Evolutionary conservation across 92 coral and sea anemone species (phyloP).

Genomic region (Palythoa grandiflora): DNA sequence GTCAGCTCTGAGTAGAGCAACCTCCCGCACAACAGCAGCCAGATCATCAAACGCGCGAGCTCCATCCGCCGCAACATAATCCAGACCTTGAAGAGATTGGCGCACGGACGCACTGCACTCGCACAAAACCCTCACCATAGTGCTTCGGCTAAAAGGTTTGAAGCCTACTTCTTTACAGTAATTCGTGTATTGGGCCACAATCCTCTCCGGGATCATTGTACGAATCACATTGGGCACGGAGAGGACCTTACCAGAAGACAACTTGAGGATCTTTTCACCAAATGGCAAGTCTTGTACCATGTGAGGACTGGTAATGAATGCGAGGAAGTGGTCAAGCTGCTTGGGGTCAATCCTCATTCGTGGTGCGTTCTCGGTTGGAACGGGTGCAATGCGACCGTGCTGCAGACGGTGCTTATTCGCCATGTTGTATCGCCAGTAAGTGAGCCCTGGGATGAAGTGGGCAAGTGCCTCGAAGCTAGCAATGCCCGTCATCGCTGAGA

Average conservation of each 20-base stretch:
- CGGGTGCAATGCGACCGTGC: constrained; percentile 9
- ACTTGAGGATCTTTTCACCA: background rate
- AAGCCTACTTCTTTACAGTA: constrained; percentile 31
- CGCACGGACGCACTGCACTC: constrained; percentile 41
- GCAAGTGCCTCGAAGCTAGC: constrained; percentile 28
- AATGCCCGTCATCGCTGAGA: background rate
- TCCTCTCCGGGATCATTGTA: constrained; percentile 32
- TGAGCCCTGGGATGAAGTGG: constrained; percentile 3
- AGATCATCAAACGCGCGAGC: constrained; percentile 41
- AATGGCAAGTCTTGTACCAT: constrained; percentile 19
- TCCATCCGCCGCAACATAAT: constrained; percentile 39
- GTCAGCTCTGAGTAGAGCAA: background rate
- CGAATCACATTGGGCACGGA: constrained; percentile 40
- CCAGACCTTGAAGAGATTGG: constrained; percentile 41
- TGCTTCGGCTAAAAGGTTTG: constrained; percentile 24
- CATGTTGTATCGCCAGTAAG: background rate
- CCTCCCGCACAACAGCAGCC: background rate
- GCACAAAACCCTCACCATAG: constrained; percentile 1
- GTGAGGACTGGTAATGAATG: constrained; percentile 22
- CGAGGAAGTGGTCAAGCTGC: constrained; percentile 2
- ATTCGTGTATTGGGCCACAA: constrained; percentile 29
- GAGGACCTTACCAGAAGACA: constrained; percentile 3
- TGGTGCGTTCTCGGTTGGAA: background rate
- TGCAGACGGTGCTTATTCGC: background rate
- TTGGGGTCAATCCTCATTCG: constrained; percentile 2